These are phyloP conservation scores for Otus scops DNA, from an alignment of 2,797 vertebrate genomes.

Conservation along the genomic window DNA sequence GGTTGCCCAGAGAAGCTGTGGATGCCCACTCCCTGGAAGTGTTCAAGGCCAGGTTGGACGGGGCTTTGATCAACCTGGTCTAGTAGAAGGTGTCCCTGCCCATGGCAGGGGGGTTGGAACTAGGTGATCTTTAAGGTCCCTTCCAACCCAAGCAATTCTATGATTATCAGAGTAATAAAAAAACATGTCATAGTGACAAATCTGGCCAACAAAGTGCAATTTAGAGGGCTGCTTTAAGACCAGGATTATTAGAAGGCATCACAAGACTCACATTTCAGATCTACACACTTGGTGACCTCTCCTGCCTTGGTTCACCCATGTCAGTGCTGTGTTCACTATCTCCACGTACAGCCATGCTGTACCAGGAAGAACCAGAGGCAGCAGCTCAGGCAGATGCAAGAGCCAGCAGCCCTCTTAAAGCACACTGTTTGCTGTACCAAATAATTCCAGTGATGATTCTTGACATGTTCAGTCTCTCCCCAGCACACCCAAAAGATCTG, in stretches of 20 bases:
- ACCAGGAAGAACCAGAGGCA: neutral
- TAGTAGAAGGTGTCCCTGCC: too few relatives aligned
- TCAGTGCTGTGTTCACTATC: neutral
- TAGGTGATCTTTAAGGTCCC: too few relatives aligned
- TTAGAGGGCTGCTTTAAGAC: neutral
- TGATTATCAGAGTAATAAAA: neutral
- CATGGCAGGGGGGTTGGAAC: too few relatives aligned
- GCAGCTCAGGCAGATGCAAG: neutral
- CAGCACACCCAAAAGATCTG: neutral
- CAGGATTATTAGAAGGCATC: neutral
- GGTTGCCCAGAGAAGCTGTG: too few relatives aligned
- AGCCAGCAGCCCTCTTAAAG: neutral
- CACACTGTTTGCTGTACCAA: neutral
- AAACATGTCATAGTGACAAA: neutral
- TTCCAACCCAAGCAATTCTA: too few relatives aligned
- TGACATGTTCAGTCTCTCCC: neutral
- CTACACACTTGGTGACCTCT: fast-evolving
- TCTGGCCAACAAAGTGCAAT: neutral
- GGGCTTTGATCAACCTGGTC: too few relatives aligned
- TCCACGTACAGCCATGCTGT: fast-evolving
- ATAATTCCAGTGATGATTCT: neutral
- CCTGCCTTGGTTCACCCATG: neutral
- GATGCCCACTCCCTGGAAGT: too few relatives aligned
- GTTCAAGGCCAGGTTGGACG: too few relatives aligned
- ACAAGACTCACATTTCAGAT: neutral